Conservation (phyloP, 1,140 invertebrate species). For the Zaprionus davidi region DNA sequence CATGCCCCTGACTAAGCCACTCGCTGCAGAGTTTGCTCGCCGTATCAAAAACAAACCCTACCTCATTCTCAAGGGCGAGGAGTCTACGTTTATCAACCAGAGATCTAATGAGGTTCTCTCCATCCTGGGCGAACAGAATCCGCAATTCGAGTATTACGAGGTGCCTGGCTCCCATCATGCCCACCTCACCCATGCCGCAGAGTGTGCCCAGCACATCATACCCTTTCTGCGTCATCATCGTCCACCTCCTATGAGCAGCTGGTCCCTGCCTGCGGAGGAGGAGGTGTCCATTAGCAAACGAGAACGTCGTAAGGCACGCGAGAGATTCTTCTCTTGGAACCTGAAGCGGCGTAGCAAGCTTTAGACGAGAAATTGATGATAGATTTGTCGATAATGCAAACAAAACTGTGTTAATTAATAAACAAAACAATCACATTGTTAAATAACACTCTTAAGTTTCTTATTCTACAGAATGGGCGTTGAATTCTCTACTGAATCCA, state of each 20-base stretch:
- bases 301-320: conserved; percentile 14
- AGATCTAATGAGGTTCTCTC: conserved; percentile 84
- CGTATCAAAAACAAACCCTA: conserved; percentile 60
- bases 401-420: neutral
- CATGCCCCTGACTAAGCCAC: conserved; percentile 14
- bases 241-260: conserved; percentile 34
- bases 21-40: conserved; percentile 48
- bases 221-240: conserved; percentile 84
- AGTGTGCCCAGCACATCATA: conserved; percentile 86
- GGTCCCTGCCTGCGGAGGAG: conserved; percentile 21
- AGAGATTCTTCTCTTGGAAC: conserved; percentile 25
- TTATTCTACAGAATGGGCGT: too few species aligned
- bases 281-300: neutral
- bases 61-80: conserved; percentile 61
- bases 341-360: conserved; percentile 21
- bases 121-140: conserved; percentile 84
- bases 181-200: conserved; percentile 88
- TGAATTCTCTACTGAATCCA: too few species aligned
- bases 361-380: neutral
- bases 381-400: neutral
- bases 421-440: neutral
- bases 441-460: neutral
- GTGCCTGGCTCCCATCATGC: conserved; percentile 88
- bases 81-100: conserved; percentile 29
- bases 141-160: conserved; percentile 86